Conservation (phyloP, 1,140 invertebrate species). For the Thalassaphorura encarpata region DNA sequence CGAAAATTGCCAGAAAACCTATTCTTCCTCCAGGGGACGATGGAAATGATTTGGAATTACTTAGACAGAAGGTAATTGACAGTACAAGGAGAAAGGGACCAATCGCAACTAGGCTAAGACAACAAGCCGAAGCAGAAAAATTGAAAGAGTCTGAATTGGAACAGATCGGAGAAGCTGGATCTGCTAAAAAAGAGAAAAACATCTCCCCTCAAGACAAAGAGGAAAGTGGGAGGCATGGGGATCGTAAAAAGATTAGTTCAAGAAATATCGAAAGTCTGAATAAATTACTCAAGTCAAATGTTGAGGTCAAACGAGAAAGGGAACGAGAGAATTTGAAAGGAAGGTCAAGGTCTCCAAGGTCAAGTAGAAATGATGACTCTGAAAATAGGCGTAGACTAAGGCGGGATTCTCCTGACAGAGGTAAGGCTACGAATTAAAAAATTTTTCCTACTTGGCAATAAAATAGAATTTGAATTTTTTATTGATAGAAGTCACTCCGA, state of each 20-base stretch:
- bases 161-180: background rate
- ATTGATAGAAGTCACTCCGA: background rate
- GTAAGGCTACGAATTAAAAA: no score
- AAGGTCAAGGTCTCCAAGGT: background rate
- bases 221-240: background rate
- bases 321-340: background rate
- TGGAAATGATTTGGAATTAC: background rate
- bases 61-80: background rate
- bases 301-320: background rate
- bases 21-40: background rate
- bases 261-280: background rate
- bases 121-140: background rate
- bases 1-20: no score
- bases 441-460: background rate
- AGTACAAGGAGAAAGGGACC: background rate
- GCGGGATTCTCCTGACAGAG: no score
- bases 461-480: background rate
- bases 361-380: background rate
- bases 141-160: background rate
- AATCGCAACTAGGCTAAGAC: background rate
- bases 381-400: background rate
- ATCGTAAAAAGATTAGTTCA: background rate
- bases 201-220: no score
- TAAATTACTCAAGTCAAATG: background rate
- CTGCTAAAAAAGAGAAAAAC: no score